Conservation (phyloP, 2,113 vertebrate genomes). For the Gracilinanus agilis region DNA sequence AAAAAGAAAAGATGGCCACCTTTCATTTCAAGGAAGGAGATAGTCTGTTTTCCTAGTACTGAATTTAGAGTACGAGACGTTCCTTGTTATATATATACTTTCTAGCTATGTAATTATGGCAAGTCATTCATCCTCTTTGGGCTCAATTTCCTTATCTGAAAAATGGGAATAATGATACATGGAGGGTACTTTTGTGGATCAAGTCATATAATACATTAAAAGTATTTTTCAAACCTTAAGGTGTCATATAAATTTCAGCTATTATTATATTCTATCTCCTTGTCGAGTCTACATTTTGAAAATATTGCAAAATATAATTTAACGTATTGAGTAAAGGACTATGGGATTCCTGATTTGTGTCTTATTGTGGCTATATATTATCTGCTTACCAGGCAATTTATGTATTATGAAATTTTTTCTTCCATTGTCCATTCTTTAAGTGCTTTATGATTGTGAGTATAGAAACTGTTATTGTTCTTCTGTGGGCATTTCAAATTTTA, state of each 20-base stretch:
- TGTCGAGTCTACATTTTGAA: constrained; percentile 32
- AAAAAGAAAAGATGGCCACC: background rate
- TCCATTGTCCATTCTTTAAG: background rate
- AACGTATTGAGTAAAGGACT: background rate
- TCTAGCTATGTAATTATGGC: background rate
- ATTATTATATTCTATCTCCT: constrained; percentile 3
- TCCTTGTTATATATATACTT: background rate
- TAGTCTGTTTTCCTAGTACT: background rate
- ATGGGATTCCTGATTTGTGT: constrained; percentile 11
- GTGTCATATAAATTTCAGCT: background rate
- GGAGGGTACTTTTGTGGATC: background rate
- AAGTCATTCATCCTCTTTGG: background rate
- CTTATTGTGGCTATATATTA: constrained; percentile 19
- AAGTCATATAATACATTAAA: background rate
- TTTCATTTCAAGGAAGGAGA: background rate
- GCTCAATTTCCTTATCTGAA: background rate
- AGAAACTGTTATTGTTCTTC: constrained; percentile 29
- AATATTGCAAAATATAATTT: background rate
- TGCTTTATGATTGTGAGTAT: background rate
- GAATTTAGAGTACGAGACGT: background rate
- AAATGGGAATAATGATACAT: background rate
- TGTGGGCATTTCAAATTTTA: constrained; percentile 36
- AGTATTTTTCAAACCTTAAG: background rate
- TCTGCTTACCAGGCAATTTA: background rate
- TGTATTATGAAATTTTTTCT: background rate